A percentile compares a stretch with the other conserved stretches of the same genome.
phyloP scores from a whole-genome alignment of 2,888 invertebrate species.

The Adelphocoris suturalis region DNA sequence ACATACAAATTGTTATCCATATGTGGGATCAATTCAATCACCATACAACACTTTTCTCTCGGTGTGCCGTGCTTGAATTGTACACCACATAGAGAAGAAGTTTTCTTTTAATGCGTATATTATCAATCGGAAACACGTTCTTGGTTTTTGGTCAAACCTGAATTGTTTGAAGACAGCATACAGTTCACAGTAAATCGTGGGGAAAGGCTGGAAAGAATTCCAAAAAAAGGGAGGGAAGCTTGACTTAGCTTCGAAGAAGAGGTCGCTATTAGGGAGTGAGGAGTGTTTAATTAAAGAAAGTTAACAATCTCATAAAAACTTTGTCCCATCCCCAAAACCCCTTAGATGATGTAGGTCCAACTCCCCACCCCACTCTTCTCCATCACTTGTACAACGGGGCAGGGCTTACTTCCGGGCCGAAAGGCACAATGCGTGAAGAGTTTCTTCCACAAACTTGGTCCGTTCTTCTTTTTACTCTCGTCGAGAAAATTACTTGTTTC shows the following conservation, averaged over 20 bases:
- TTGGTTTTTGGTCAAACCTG: too few species aligned
- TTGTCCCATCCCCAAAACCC: conserved; percentile 43
- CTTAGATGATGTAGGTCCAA: conserved; percentile 35
- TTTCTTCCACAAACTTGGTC: not conserved
- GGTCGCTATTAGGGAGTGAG: conserved; percentile 18
- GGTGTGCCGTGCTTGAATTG: too few species aligned
- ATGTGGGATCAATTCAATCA: too few species aligned
- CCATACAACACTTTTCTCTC: too few species aligned
- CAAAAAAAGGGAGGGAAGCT: not conserved
- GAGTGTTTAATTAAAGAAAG: conserved; percentile 67
- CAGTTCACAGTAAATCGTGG: not conserved
- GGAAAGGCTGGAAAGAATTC: not conserved
- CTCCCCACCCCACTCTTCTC: not conserved
- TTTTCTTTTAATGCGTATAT: too few species aligned
- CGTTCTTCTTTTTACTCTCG: not conserved
- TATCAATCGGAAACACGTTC: too few species aligned
- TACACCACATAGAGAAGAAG: too few species aligned
- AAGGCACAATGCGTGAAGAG: conserved; percentile 17
- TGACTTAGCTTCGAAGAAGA: not conserved
- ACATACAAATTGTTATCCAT: too few species aligned
- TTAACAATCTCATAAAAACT: conserved; percentile 68
- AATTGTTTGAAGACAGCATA: too few species aligned
- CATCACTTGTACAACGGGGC: not conserved
- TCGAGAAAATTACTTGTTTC: conserved; percentile 1
- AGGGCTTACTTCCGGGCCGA: not conserved